Percentiles rank a stretch among this genome's conserved stretches.
These are phyloP conservation scores for Syngnathus typhle DNA, from an alignment of 2,113 vertebrate species.

Conservation along the genomic window DNA sequence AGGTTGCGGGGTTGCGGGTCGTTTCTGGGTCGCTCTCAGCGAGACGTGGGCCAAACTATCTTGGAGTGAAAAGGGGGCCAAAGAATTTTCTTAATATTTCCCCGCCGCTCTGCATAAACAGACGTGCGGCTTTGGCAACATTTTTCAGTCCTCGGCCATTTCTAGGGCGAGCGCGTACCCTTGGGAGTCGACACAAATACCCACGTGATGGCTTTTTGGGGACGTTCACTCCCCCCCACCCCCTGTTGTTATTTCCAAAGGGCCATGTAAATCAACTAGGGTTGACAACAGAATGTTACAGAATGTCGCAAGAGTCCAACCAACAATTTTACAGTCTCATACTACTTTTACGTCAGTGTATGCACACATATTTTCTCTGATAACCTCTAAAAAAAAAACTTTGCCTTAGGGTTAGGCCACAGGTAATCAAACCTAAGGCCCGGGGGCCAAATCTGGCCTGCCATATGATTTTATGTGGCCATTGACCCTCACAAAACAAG, in stretches of 20 bases:
- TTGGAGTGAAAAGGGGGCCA: conserved; percentile 44
- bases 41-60: conserved; percentile 48
- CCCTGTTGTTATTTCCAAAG: conserved; percentile 54
- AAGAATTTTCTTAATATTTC: conserved; percentile 49
- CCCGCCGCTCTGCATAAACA: conserved; percentile 67
- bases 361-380: too few relatives aligned
- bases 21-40: conserved; percentile 47
- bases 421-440: too few relatives aligned
- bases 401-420: too few relatives aligned
- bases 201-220: conserved; percentile 55
- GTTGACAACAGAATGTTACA: conserved; percentile 44
- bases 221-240: conserved; percentile 43
- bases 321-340: too few relatives aligned
- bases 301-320: conserved; percentile 2
- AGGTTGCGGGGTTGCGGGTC: conserved; percentile 40
- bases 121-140: conserved; percentile 51
- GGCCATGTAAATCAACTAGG: conserved; percentile 58
- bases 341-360: too few relatives aligned
- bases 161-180: conserved; percentile 64
- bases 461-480: too few relatives aligned
- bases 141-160: conserved; percentile 73
- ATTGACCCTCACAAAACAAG: too few relatives aligned
- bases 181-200: conserved; percentile 70
- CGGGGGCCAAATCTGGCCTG: too few relatives aligned
- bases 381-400: too few relatives aligned